Base-by-base conservation (phyloP, 2,113 vertebrate genomes). In the Telmatochromis brachygnathus region DNA sequence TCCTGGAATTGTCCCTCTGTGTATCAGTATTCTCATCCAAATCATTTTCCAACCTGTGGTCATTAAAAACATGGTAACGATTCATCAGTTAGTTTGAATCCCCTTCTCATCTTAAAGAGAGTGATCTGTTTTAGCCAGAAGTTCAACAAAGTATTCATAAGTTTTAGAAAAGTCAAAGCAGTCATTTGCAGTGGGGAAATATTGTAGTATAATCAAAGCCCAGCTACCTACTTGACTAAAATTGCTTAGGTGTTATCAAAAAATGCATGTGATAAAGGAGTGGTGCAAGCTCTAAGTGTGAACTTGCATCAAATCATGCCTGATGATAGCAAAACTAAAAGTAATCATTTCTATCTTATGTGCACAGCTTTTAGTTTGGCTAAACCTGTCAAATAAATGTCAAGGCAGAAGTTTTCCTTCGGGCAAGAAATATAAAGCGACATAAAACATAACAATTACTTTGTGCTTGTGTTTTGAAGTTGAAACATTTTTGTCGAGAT, bases 351-450 rank as follows among this genome's bases (percentile, higher is more conserved):
- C 62, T 68, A 5, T 37, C n/a, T 68, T 39, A 5, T 68, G 35
- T 13, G 9, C 30, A 35, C 9, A 39, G 33, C 62, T 37, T 68
- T 21, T 68, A 68, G 3, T 39, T 68, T 3, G 62, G 33, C 33
- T 68, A 68, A 68, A 68, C 19, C 19, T 68, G 62, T 39, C 62
- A 68, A 68, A 68, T 68, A 4, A 68, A 68, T 68, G 62, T 39
- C 35, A 39, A 68, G 33, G 33, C 19, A 37, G 11, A 68, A 21
- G 0, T 13, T 68, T 68, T 39, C 62, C 33, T 68, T 9, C 33
- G 0, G 33, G 33, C 1, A 13, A 39, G 6, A 68, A 21, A 37
- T 8, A 21, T 68, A 21, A 68, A 68, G 62, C 2, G 35, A 68
- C 35, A 68, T 68, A 37, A 0, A 68, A 39, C 35, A 65, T 12